phyloP scores from a whole-genome alignment of 2,888 invertebrate genomes.

The Argyresthia goedartella region DNA sequence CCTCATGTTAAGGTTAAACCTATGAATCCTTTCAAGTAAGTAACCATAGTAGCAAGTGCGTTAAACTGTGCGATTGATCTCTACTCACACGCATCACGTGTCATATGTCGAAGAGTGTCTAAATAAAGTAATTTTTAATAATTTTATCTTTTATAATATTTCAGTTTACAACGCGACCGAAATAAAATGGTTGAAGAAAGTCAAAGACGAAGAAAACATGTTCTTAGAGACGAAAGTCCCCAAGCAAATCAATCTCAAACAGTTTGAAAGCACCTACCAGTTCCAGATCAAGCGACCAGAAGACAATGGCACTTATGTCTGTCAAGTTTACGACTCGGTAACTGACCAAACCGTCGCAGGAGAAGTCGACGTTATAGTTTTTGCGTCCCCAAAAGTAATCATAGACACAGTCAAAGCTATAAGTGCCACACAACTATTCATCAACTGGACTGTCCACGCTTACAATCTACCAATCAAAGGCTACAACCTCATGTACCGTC shows the following conservation, averaged over 20 bases:
- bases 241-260: slow-evolving; percentile 61
- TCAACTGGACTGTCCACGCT: slow-evolving; percentile 86
- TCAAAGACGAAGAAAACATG: slow-evolving; percentile 20
- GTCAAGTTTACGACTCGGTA: slow-evolving; percentile 36
- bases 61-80: no score
- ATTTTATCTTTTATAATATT: slow-evolving; percentile 1
- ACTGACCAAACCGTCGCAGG: slow-evolving; percentile 47
- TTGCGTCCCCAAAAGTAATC: slow-evolving; percentile 78
- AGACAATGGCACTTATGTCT: slow-evolving; percentile 75
- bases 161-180: slow-evolving; percentile 42
- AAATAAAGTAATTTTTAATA: no score
- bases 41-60: no score
- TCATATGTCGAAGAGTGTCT: no score
- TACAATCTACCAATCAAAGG: slow-evolving; percentile 78
- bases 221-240: slow-evolving; percentile 15
- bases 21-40: no score
- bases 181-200: slow-evolving; percentile 44
- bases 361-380: slow-evolving; percentile 67
- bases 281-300: slow-evolving; percentile 67
- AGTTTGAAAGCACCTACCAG: slow-evolving; percentile 66
- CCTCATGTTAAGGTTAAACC: no score
- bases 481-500: slow-evolving; percentile 70
- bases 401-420: slow-evolving; percentile 82
- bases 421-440: slow-evolving; percentile 79
- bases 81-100: no score